Conservation (phyloP, 2,888 invertebrate genomes). For the Tridacna gigas region DNA sequence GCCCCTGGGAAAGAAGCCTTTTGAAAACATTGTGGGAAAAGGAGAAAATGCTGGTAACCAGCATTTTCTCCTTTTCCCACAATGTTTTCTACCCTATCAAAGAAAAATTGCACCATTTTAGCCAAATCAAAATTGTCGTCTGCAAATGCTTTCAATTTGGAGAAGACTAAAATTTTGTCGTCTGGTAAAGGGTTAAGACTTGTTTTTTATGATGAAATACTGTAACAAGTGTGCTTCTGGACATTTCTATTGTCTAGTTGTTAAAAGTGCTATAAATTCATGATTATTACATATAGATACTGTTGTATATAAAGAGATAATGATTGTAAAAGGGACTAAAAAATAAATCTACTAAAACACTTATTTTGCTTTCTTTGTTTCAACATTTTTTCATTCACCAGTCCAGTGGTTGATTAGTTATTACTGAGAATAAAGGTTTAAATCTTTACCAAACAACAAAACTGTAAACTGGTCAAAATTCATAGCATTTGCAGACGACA, state of each 20-base stretch:
- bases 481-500: too few species aligned
- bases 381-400: too few species aligned
- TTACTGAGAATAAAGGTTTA: too few species aligned
- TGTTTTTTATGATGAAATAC: neutral
- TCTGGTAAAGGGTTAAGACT: neutral
- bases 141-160: neutral
- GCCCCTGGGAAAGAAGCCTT: too few species aligned
- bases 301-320: slow-evolving; percentile 17
- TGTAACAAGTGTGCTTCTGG: neutral
- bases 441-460: too few species aligned
- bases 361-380: neutral
- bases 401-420: too few species aligned
- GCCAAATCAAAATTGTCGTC: neutral
- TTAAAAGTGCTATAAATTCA: slow-evolving; percentile 17
- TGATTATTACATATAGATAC: slow-evolving; percentile 6
- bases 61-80: neutral
- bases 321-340: slow-evolving; percentile 21
- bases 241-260: slow-evolving; percentile 11
- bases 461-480: too few species aligned
- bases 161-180: neutral
- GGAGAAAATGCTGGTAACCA: neutral
- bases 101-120: neutral
- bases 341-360: slow-evolving; percentile 21
- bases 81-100: neutral
- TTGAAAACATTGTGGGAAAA: neutral